Evolutionary conservation across 2,113 vertebrate species (phyloP).

Genomic region (Plecturocebus donacophilus): DNA sequence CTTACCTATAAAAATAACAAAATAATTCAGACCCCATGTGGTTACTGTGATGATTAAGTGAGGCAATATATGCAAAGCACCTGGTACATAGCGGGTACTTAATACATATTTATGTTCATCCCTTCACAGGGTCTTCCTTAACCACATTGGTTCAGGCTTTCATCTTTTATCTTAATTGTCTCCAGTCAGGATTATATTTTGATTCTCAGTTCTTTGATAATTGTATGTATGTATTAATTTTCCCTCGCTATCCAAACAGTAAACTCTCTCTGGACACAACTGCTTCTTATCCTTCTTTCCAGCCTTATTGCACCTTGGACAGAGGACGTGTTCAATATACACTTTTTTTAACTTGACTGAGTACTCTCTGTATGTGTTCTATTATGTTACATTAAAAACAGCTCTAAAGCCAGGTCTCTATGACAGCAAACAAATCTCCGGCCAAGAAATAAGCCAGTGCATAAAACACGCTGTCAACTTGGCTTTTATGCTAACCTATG

Average conservation of each 20-base stretch:
- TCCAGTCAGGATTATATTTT: not conserved
- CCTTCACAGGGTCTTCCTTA: not conserved
- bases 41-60: constrained; percentile 71
- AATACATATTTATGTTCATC: constrained; percentile 3
- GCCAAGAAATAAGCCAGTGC: constrained; percentile 64
- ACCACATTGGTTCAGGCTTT: not conserved
- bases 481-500: constrained; percentile 43
- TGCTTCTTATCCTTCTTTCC: not conserved
- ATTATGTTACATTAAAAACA: constrained; percentile 74
- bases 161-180: constrained; percentile 13
- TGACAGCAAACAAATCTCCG: constrained; percentile 70
- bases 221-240: not conserved
- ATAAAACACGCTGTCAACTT: constrained; percentile 74
- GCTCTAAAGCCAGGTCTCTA: constrained; percentile 55
- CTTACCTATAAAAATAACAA: constrained; percentile 65
- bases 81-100: constrained; percentile 49
- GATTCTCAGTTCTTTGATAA: not conserved
- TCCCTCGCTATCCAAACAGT: not conserved
- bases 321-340: constrained; percentile 78
- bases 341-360: constrained; percentile 58
- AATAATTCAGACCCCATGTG: constrained; percentile 54
- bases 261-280: not conserved
- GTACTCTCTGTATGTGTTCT: constrained; percentile 65
- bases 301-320: constrained; percentile 47
- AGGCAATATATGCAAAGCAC: constrained; percentile 59